Evolutionary conservation across 2,797 vertebrate genomes (phyloP).

Genomic region (Clarias pachynema): DNA sequence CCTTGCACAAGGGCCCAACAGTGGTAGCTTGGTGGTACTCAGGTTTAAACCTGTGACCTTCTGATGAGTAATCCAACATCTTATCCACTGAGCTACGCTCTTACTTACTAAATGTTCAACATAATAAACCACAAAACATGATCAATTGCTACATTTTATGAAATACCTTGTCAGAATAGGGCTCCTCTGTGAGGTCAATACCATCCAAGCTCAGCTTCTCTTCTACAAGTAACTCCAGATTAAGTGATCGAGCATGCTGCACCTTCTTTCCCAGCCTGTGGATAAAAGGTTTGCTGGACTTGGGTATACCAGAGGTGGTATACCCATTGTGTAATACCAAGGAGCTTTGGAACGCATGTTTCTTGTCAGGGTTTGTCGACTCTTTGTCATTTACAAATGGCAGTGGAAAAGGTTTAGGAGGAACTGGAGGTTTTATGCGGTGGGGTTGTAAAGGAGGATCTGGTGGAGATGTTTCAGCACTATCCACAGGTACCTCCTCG

Average conservation of each 20-base stretch:
- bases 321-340: constrained; percentile 60
- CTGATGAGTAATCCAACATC: no score
- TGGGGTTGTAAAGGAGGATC: constrained; percentile 56
- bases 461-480: not conserved
- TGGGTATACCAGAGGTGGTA: constrained; percentile 61
- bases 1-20: no score
- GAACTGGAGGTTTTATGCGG: constrained; percentile 71
- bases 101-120: not conserved
- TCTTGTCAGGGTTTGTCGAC: constrained; percentile 37
- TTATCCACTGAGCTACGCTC: no score
- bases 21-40: no score
- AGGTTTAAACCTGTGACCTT: no score
- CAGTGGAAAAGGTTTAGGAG: constrained; percentile 63
- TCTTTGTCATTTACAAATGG: constrained; percentile 65
- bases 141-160: not conserved
- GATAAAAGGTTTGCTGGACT: constrained; percentile 75
- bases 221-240: constrained; percentile 74
- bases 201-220: constrained; percentile 77
- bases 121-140: not conserved
- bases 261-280: constrained; percentile 74
- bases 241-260: constrained; percentile 66
- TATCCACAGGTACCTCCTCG: constrained; percentile 9
- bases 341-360: constrained; percentile 24
- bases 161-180: constrained; percentile 79
- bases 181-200: constrained; percentile 80